Conservation (phyloP, 2,888 invertebrate species). For the Cheilosia vernalis region DNA sequence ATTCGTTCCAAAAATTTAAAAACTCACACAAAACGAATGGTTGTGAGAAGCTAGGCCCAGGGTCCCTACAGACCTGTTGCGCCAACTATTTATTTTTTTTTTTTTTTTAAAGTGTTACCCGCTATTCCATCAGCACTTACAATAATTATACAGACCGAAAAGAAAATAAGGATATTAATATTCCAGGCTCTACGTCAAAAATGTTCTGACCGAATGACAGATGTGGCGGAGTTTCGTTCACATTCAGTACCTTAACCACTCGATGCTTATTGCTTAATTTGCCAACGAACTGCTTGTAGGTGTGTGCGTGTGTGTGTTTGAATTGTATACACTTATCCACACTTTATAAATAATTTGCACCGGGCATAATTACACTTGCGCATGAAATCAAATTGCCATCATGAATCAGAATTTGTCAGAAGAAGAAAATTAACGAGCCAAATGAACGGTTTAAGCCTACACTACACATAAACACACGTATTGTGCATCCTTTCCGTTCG, state of each 20-base stretch:
- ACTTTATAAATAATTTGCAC: conserved; percentile 37
- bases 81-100: too few species aligned
- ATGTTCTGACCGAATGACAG: conserved; percentile 7
- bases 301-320: too few species aligned
- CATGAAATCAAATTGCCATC: conserved; percentile 69
- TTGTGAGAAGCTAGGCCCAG: too few species aligned
- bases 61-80: too few species aligned
- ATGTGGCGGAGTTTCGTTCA: conserved; percentile 10
- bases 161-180: conserved; percentile 4
- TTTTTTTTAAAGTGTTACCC: not conserved
- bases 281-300: not conserved
- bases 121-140: conserved; percentile 23
- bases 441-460: conserved; percentile 47
- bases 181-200: conserved; percentile 7
- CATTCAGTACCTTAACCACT: not conserved
- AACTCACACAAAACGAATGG: too few species aligned
- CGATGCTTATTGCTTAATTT: not conserved
- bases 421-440: conserved; percentile 22
- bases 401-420: conserved; percentile 53
- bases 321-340: not conserved
- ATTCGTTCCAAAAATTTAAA: too few species aligned
- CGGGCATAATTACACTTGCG: conserved; percentile 61
- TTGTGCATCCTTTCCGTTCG: conserved; percentile 8
- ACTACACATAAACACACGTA: not conserved
- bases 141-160: conserved; percentile 18